Percentiles rank a stretch among this genome's conserved stretches.
phyloP scores from a whole-genome alignment of 2,888 invertebrate genomes.

The Stenurella melanura region DNA sequence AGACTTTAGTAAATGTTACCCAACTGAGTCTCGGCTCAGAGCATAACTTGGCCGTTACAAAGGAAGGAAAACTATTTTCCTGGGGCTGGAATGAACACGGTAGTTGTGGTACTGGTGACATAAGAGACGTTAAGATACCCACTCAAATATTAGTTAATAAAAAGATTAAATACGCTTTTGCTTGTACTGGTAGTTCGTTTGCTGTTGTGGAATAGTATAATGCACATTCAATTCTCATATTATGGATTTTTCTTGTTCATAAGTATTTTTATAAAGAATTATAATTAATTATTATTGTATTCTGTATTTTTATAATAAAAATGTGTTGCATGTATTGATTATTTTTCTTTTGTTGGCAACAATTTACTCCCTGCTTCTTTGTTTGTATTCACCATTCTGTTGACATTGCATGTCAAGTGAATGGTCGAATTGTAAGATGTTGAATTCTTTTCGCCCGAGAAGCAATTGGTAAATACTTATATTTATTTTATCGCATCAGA shows the following conservation, averaged over 20 bases:
- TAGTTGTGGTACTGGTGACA: constrained; percentile 83
- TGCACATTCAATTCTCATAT: constrained; percentile 58
- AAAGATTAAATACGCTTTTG: constrained; percentile 71
- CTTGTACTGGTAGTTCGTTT: constrained; percentile 76
- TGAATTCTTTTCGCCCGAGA: constrained; percentile 65
- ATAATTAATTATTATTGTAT: constrained; percentile 60
- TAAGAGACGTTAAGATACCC: constrained; percentile 73
- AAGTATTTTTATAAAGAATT: constrained; percentile 71
- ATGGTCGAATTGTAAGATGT: constrained; percentile 59
- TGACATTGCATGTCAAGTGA: constrained; percentile 46
- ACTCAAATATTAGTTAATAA: constrained; percentile 69
- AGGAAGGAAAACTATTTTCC: constrained; percentile 80
- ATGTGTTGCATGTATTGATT: constrained; percentile 65
- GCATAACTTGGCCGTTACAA: constrained; percentile 83
- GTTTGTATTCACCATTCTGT: constrained; percentile 58
- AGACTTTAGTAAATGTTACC: constrained; percentile 74
- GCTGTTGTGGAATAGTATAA: constrained; percentile 72
- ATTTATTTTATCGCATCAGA: constrained; percentile 12
- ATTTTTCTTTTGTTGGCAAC: constrained; percentile 50
- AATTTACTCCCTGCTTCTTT: constrained; percentile 46
- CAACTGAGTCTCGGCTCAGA: constrained; percentile 85
- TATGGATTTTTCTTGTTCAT: constrained; percentile 65
- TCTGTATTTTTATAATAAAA: constrained; percentile 64
- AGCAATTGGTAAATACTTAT: constrained; percentile 67
- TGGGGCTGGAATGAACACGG: constrained; percentile 97